Base-by-base conservation (phyloP, 1,140 invertebrate genomes). In the Drosophila ohnishii region DNA sequence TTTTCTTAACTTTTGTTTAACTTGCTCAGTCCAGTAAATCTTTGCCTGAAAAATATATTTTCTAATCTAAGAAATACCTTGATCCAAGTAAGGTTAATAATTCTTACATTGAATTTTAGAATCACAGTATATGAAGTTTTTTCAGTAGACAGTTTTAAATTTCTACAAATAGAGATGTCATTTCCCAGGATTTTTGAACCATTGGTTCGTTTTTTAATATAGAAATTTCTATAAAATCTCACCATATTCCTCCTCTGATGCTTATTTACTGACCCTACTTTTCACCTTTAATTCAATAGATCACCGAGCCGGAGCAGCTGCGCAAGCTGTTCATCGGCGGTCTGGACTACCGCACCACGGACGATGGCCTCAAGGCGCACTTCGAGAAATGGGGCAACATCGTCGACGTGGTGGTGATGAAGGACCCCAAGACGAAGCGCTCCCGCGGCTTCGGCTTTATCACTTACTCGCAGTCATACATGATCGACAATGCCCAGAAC, bases 371-470 rank as follows among this genome's bases (percentile, higher is more conserved):
- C 5, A 98, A 98, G 90, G 95, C 96, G 64, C 97, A 99, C 92
- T 99, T 99, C 92, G 96, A 97, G 89, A 95, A 99, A 94, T 99
- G 96, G 96, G 99, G 99, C 25, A 97, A 98, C 90, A 97, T 99
- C 78, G 96, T 98, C 0, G 98, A 99, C 93, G 97, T 98, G 50
- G 97, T 99, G 11, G 98, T 99, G 0, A 99, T 99, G 98, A 98
- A 98, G 90, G 98, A 99, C 92, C 97, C 98, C 0, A 96, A 97
- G 82, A 99, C 98, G 2, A 97, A 97, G 82, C 93, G 96, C 65
- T 99, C 98, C 0, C 93, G 98, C 80, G 98, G 98, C 1, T 99
- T 99, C 93, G 98, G 98, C 14, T 99, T 99, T 90, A 98, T 99
- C 30, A 99, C 98, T 1, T 99, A 98, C 91, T 96, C 96, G 2